Base-by-base conservation (phyloP, 2,888 invertebrate species). In the Pseudococcus viburni region DNA sequence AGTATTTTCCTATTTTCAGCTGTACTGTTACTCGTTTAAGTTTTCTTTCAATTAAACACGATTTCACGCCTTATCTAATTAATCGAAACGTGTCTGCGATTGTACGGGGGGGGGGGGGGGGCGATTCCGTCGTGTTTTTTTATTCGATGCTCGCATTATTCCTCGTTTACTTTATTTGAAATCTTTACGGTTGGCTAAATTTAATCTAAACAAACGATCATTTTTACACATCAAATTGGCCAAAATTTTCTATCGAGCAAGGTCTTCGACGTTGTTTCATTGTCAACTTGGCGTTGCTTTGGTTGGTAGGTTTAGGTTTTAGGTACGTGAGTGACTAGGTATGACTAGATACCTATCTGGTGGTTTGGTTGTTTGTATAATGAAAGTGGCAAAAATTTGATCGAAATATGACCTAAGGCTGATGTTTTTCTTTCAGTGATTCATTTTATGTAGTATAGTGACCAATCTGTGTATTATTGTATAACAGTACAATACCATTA, bases 41-140 rank as follows among this genome's bases (percentile, higher is more conserved):
- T 80, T 80, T 80, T 80, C 80, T 80, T 39, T 80, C 80, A 80
- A 80, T 80, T 80, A 80, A 80, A 39, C 42, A 42, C 80, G 42
- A 80, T 80, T 80, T 80, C 80, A 80, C 80, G 80, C 80, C 80
- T 39, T 42, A 73, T 42, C 80, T 42, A 80, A 80, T 80, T 80
- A 80, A 80, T 80, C 68, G 33, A 73, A 73, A 59, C 19, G 26
- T 2, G 59, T 73, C 15, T 73, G n/a, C 80, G 80, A 19, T 42
- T 80, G 26, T 33, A 33, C 1, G 26, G 26, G 26, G 3, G 26
- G 1, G 3, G 26, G 26, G 26, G 3, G 26, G 26, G 26, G 26
- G 26, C 3, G 26, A 2, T 33, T n/a, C 19, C n/a, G n/a, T n/a
- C n/a, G n/a, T n/a, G n/a, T n/a, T 17, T 42, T 80, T 80, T 80